These are phyloP conservation scores for Musca domestica DNA, from an alignment of 1,140 invertebrate species.

Conservation along the genomic window DNA sequence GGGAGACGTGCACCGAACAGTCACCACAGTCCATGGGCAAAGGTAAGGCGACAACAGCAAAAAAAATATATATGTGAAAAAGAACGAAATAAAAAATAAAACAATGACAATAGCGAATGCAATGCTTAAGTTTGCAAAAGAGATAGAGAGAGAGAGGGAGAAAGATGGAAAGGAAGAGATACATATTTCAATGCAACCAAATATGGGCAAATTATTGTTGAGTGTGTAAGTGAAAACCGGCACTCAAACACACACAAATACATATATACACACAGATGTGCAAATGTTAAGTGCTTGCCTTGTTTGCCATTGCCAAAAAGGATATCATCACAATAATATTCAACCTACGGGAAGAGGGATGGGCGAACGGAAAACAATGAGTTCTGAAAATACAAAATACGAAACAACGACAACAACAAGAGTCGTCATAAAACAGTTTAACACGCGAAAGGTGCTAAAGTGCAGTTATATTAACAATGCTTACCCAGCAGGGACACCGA, in stretches of 20 bases:
- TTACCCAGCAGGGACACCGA: neutral
- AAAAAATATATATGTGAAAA: neutral
- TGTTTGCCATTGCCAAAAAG: neutral
- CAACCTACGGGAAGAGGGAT: neutral
- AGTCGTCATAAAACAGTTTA: conserved; percentile 1
- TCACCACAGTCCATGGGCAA: neutral
- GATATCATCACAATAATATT: neutral
- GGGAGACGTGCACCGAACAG: neutral
- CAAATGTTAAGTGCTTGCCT: neutral
- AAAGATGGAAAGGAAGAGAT: too few species aligned
- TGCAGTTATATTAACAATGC: conserved; percentile 2
- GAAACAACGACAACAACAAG: neutral
- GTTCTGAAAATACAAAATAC: neutral
- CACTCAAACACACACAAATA: too few species aligned
- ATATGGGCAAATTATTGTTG: too few species aligned
- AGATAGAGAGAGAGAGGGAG: too few species aligned
- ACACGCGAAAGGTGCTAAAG: conserved; percentile 8
- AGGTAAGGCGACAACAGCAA: neutral
- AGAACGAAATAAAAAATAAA: neutral
- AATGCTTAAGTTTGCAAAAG: too few species aligned
- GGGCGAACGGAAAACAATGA: neutral
- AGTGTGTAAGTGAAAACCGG: too few species aligned
- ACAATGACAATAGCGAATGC: neutral
- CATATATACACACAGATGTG: too few species aligned
- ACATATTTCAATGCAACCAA: too few species aligned